Evolutionary conservation across 2,113 vertebrate genomes (phyloP), one percentile per base, ranked within the genome.

Genomic region (Eublepharis macularius): DNA sequence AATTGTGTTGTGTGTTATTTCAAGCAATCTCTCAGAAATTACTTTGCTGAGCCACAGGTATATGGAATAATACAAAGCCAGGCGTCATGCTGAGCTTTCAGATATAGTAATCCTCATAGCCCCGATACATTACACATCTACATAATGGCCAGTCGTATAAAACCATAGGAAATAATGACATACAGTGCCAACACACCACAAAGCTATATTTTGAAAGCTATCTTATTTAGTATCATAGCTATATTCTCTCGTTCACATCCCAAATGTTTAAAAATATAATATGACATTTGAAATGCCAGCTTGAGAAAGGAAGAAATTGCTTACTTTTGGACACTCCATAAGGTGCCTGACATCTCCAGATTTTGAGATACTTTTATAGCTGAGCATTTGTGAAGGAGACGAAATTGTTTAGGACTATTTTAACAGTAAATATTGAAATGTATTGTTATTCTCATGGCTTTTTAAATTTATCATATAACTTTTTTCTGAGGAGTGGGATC

Each of bases 71-170:
- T 80, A 12, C 76, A 57, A 76, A 89, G 69, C 1, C 84, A 77
- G 88, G 74, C 86, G 73, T 84, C 68, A 76, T 82, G 17, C 51
- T 91, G 89, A 88, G 17, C 2, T 87, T 91, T 85, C 17, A 89
- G 83, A 60, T 84, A 76, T 65, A 90, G 11, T 81, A 80, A 75
- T 90, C 60, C 87, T 85, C 69, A 39, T 49, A 87, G 60, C 3
- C 54, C 84, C 57, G 10, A 29, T 89, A 21, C 34, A 70, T 77
- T 5, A 63, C 7, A 77, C 39, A 82, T 86, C 76, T 89, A 93
- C 13, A 69, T 75, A 87, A 82, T 45, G 49, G 47, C 6, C 9
- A 90, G 74, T 88, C 11, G 36, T 60, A 82, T 5, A 85, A 24
- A 57, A 69, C 9, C 82, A 72, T 17, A 39, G 6, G 3, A 89